A percentile compares a stretch with the other conserved stretches of the same genome.
These are phyloP conservation scores for Argynnis bischoffii DNA, from an alignment of 2,888 invertebrate genomes.

Conservation along the genomic window DNA sequence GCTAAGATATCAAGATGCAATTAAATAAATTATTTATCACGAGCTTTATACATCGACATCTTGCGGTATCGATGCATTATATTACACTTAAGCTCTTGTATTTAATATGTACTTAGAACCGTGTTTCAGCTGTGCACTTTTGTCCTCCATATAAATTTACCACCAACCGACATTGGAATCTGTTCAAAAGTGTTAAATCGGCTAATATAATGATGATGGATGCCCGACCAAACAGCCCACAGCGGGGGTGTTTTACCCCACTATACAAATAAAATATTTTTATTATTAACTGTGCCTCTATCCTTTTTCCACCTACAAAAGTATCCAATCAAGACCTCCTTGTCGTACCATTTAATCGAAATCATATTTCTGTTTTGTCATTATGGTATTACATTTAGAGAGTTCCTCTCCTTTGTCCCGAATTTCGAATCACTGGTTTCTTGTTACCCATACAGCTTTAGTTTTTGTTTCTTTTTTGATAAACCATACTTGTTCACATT, in stretches of 20 bases:
- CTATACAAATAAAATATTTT: conserved; percentile 82
- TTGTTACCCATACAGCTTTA: conserved; percentile 74
- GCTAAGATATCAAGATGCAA: conserved; percentile 54
- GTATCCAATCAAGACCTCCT: conserved; percentile 56
- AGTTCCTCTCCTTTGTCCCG: conserved; percentile 79
- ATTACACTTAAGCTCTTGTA: conserved; percentile 15
- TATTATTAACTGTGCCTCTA: conserved; percentile 75
- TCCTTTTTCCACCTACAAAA: conserved; percentile 62
- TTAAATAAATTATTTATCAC: conserved; percentile 39
- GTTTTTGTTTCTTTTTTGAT: conserved; percentile 65
- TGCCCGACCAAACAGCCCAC: conserved; percentile 79
- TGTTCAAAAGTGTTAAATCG: conserved; percentile 82
- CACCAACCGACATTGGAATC: conserved; percentile 71
- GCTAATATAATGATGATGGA: conserved; percentile 83
- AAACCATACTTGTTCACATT: conserved; percentile 52
- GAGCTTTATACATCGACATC: conserved; percentile 1
- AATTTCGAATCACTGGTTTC: conserved; percentile 74
- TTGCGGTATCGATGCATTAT: conserved; percentile 6
- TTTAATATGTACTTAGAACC: conserved; percentile 26
- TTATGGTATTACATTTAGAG: conserved; percentile 79
- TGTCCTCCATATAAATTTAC: conserved; percentile 54
- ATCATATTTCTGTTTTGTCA: conserved; percentile 83
- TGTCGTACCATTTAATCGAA: conserved; percentile 77
- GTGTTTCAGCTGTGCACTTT: conserved; percentile 49
- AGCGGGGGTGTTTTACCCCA: conserved; percentile 82